Base-by-base conservation (phyloP, 2,888 invertebrate genomes). In the Cataglyphis altisquamis region DNA sequence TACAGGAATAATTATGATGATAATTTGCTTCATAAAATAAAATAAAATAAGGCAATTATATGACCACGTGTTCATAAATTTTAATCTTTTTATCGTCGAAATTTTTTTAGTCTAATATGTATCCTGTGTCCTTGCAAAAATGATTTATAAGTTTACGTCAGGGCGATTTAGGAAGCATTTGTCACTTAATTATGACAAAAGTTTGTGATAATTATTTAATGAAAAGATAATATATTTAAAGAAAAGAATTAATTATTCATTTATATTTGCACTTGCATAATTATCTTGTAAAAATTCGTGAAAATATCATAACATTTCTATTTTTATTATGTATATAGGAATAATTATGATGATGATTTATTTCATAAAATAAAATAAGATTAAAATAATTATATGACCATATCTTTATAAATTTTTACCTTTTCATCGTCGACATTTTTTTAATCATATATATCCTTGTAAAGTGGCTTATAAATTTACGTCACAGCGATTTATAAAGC, bases 141-240 rank as follows among this genome's bases (percentile, higher is more conserved):
- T 36, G 32, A 6, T 32, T 32, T 32, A 6, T 32, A 32, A 6
- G 32, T 6, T 36, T 36, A 36, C 32, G 0, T 36, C 32, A 36
- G 6, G 32, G 6, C 6, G 6, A 36, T 36, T 36, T 6, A 36
- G 6, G 6, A 36, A 36, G 6, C 32, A 36, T 36, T 66, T 39
- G 2, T 29, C 74, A 15, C 18, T 48, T 45, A 21, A 45, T 70
- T 32, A 29, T 15, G 25, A 15, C 3, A 18, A 39, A 55, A 21
- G 12, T 9, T 55, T 52, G 25, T 36, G n/a, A 10, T 39, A n/a
- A 77, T 55, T 67, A 39, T 55, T 77, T 55, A 39, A 18, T 8
- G n/a, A n/a, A 63, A 74, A 63, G n/a, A 45, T 45, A 45, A 63
- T 6, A n/a, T n/a, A 4, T 72, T 57, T 41, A 29, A 12, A 52